Conservation (phyloP, 2,113 vertebrate genomes). For the Origma solitaria region DNA sequence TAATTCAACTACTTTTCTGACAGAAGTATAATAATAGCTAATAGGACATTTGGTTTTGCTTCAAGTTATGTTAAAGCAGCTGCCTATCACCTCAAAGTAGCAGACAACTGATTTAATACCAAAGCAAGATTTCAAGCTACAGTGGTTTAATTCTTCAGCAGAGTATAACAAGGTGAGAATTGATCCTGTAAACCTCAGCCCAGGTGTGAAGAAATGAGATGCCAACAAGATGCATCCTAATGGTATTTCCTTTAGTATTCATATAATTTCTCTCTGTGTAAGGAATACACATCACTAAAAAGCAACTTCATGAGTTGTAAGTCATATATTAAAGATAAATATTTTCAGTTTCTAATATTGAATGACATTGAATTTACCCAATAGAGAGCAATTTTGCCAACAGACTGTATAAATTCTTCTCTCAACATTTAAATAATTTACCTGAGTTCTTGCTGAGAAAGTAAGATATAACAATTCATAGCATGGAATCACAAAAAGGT, state of each 20-base stretch:
- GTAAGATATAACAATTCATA: background rate
- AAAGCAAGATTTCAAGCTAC: constrained; percentile 65
- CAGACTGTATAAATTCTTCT: background rate
- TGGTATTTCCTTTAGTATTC: constrained; percentile 18
- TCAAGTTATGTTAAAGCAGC: constrained; percentile 56
- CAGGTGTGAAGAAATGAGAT: constrained; percentile 63
- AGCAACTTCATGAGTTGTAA: background rate
- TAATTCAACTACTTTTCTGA: constrained; percentile 17
- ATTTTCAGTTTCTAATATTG: background rate
- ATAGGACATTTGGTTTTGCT: constrained; percentile 42
- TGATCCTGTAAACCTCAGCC: constrained; percentile 50
- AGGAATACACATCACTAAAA: constrained; percentile 29
- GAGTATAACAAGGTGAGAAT: constrained; percentile 66
- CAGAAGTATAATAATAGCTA: background rate
- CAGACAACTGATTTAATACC: constrained; percentile 61
- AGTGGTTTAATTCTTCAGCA: constrained; percentile 63
- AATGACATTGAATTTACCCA: background rate
- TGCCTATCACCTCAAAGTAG: constrained; percentile 66
- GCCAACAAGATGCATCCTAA: constrained; percentile 56
- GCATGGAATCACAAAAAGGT: background rate
- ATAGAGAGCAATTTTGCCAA: background rate
- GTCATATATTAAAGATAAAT: background rate
- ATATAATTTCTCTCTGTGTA: background rate
- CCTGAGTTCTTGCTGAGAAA: background rate
- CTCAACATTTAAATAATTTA: background rate